Evolutionary conservation across 2,113 vertebrate genomes (phyloP).

Genomic region (Amazona guildingii): DNA sequence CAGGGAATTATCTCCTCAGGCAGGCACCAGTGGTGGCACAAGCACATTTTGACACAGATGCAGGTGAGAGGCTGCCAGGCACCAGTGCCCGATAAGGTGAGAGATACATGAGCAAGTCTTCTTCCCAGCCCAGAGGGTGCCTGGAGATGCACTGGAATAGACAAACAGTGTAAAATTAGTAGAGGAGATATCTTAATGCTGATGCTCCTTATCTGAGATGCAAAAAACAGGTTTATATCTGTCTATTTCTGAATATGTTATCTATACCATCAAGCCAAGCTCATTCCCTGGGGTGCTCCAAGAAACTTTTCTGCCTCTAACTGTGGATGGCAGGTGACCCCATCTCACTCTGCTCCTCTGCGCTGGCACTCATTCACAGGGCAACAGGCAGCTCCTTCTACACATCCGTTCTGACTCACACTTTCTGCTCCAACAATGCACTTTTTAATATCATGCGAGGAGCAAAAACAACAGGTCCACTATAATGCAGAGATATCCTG

Average conservation of each 20-base stretch:
- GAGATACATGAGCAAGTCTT: background rate
- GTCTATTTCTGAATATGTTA: background rate
- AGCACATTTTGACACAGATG: background rate
- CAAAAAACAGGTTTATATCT: background rate
- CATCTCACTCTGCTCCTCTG: background rate
- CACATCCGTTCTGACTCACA: conserved; percentile 19
- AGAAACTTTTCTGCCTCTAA: background rate
- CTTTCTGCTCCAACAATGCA: conserved; percentile 59
- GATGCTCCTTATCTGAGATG: background rate
- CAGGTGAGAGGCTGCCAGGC: background rate
- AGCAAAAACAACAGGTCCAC: conserved; percentile 72
- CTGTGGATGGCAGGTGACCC: background rate
- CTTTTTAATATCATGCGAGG: conserved; percentile 37
- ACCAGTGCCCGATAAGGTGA: background rate
- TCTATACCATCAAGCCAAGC: background rate
- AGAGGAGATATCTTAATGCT: background rate
- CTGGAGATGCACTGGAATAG: background rate
- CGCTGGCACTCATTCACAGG: background rate
- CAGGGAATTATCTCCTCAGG: conserved; percentile 1
- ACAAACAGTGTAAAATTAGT: background rate
- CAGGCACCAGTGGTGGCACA: background rate
- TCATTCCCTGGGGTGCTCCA: background rate
- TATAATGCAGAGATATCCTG: conserved; percentile 59
- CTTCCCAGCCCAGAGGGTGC: background rate
- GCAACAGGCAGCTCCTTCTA: conserved; percentile 1